Evolutionary conservation across 1,140 invertebrate species (phyloP), one percentile per base, ranked within the genome.

Genomic region (Brachionus rotundiformis): DNA sequence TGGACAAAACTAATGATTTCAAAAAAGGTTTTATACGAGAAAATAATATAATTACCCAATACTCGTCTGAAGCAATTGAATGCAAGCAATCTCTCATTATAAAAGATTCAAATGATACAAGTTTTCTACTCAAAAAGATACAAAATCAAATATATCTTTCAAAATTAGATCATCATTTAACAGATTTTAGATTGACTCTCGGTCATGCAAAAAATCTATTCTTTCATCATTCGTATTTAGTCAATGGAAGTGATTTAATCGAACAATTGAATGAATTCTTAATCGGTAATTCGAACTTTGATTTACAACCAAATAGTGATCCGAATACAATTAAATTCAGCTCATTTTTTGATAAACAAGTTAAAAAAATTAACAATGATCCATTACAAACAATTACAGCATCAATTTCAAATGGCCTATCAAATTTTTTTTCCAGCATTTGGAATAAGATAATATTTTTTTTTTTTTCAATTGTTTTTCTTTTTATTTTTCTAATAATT

Each of bases 1-100:
- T 31, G 7, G 29, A 63, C 3, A 63, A 63, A 13, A 63, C 6
- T 25, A 25, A 6, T 25, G 16, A 25, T 3, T 63, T 63, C 27
- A 63, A 63, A 11, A 25, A 10, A 7, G 59, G 59, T 25, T 63
- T 63, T 63, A 25, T 63, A 25, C 59, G 59, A 11, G 3, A 63
- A n/a, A 29, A 63, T 63, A 63, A 63, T 63, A 63, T 63, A 29
- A 63, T 63, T 7, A 63, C 59, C 29, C 59, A 63, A 63, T 63
- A 29, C 23, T 63, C 59, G 13, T 29, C 59, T 31, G n/a, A 63
- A 29, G 10, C 29, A 33, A 63, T 7, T 10, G 25, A 7, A 13
- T 63, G 59, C 29, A 63, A 63, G 10, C 59, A 63, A 63, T 29
- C 59, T 7, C 8, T 63, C 7, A 63, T 63, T 13, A 4, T 63